phyloP scores from a whole-genome alignment of 2,113 vertebrate genomes.

The Apaloderma vittatum region DNA sequence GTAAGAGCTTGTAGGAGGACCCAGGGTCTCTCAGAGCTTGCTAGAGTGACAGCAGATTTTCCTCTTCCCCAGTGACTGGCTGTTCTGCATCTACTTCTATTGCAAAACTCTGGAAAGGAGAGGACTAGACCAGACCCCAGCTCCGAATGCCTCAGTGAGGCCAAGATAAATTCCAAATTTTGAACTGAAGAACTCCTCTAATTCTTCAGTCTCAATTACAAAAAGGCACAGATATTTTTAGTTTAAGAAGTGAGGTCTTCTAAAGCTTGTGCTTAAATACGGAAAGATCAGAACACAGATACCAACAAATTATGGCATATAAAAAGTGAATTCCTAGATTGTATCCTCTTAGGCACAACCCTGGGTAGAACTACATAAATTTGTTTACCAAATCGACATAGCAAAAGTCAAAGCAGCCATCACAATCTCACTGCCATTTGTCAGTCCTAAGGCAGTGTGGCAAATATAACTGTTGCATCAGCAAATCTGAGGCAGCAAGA shows the following conservation, averaged over 20 bases:
- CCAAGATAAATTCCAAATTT: neutral
- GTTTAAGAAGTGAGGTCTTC: neutral
- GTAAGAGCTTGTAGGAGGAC: constrained; percentile 60
- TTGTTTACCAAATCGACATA: neutral
- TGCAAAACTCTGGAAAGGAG: neutral
- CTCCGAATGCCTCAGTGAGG: neutral
- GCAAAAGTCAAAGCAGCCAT: neutral
- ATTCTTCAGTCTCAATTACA: neutral
- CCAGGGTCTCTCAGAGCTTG: neutral
- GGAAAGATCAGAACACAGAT: neutral
- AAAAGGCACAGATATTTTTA: neutral
- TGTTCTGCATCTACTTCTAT: neutral
- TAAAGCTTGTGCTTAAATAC: neutral
- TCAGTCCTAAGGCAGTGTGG: neutral
- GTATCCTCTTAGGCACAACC: neutral
- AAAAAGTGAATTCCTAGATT: neutral
- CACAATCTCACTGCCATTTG: neutral
- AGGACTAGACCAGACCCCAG: neutral
- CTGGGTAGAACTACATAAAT: neutral
- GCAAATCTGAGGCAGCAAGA: neutral
- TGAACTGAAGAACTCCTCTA: neutral
- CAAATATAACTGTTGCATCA: neutral
- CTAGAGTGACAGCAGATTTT: constrained; percentile 35
- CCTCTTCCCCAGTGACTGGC: neutral
- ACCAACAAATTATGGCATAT: neutral